Evolutionary conservation across 1,140 invertebrate species (phyloP), one percentile per base, ranked within the genome.

Genomic region (Microplitis mediator): DNA sequence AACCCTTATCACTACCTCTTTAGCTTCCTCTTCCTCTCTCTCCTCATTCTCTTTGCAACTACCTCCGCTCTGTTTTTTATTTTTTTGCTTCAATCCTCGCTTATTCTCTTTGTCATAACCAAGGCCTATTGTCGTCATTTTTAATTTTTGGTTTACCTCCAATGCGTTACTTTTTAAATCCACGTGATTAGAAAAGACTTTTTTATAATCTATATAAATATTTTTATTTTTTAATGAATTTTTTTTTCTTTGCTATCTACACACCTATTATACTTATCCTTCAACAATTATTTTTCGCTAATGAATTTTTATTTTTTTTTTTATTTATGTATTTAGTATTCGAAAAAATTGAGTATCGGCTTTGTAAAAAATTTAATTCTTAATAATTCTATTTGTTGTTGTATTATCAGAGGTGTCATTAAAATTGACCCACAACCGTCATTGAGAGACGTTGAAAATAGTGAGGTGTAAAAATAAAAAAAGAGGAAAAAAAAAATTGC

Each of bases 111-210:
- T 45, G 39, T 45, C 39, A 45, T 45, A 45, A 45, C 39, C 11
- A 45, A 45, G 39, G 39, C 39, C 39, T 45, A 45, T 45, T 45
- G 39, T 45, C 67, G 51, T 34, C 66, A 61, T 75, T 71, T 61
- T 69, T 67, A 74, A 77, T 76, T 77, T 79, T 79, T 75, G 71
- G 76, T 79, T 79, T 79, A 72, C 76, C 76, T 79, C 77, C 76
- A 78, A 78, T 76, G 62, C 73, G n/a, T 64, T 36, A 64, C 69
- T 72, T 60, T 61, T 36, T 13, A 64, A 77, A 76, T 68, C 66
- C 51, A 58, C 69, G 76, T 79, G 76, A 79, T 79, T 79, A 79
- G 76, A 71, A 76, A 78, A 77, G 72, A 77, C 66, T 51, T 16
- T 11, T 45, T 45, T 45, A 11, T 45, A 45, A 45, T 45, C 6